Conservation (phyloP, 64 coral and sea anemone species). For the Actinia equina region DNA sequence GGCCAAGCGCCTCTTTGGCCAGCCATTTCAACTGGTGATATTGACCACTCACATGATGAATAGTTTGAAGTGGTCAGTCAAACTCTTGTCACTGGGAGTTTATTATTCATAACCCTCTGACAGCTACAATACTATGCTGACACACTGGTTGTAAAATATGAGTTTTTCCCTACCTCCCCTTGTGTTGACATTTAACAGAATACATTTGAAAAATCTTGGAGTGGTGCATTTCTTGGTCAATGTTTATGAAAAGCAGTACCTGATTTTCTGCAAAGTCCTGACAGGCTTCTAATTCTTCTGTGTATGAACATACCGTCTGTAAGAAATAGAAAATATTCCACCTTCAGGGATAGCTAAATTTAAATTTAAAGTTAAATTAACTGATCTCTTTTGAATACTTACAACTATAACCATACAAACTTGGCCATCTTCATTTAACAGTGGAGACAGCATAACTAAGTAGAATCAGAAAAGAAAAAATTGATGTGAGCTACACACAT, state of each 20-base stretch:
- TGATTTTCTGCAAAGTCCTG: constrained; percentile 1
- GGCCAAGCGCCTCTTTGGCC: no score
- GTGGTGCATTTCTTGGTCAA: no score
- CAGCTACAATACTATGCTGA: no score
- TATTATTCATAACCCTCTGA: no score
- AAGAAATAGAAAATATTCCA: neutral
- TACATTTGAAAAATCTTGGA: no score
- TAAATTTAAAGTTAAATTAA: neutral
- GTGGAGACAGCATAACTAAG: constrained; percentile 4
- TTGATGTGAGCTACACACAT: neutral
- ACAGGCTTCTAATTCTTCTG: constrained; percentile 6
- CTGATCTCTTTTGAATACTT: neutral
- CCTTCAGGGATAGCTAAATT: neutral
- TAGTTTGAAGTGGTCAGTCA: no score
- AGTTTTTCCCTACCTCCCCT: no score
- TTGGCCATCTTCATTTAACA: constrained; percentile 4
- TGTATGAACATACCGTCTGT: constrained; percentile 4
- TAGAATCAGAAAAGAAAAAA: neutral
- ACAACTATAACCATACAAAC: neutral
- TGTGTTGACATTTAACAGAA: no score
- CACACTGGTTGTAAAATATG: no score
- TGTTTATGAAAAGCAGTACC: neutral
- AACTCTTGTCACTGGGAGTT: no score
- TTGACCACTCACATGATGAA: no score
- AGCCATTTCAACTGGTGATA: no score